Evolutionary conservation across 2,888 invertebrate species (phyloP).

Genomic region (Acanthosepion pharaonis): DNA sequence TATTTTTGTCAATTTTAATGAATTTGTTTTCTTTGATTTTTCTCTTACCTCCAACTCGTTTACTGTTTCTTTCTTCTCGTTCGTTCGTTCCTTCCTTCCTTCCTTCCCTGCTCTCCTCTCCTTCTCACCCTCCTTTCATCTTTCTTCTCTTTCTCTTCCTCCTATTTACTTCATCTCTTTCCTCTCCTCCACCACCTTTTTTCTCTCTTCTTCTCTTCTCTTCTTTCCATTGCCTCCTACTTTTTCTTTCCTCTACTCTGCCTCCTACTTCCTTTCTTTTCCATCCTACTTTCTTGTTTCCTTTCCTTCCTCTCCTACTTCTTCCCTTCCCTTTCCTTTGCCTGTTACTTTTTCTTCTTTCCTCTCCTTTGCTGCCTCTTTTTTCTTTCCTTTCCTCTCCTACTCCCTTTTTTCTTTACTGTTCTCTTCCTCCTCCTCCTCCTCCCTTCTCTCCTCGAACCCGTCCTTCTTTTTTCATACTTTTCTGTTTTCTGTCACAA

Average conservation of each 20-base stretch:
- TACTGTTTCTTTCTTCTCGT: background rate
- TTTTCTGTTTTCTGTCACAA: no score
- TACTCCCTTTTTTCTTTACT: no score
- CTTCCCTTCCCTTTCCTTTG: no score
- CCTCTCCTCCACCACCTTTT: background rate
- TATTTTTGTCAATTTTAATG: no score
- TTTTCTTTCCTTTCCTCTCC: no score
- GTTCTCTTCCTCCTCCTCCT: background rate
- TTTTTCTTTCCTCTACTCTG: no score
- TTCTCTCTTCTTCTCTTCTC: background rate
- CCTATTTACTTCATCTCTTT: background rate
- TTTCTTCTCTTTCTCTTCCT: background rate
- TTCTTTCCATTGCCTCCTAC: background rate
- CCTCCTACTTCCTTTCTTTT: no score
- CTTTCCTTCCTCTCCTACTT: background rate
- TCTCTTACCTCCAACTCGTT: no score
- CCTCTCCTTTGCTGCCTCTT: background rate
- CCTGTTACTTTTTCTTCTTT: no score
- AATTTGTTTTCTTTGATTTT: background rate
- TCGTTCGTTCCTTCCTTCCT: background rate
- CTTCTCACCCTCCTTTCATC: background rate
- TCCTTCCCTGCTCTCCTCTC: no score
- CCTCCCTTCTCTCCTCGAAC: no score
- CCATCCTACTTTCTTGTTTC: background rate
- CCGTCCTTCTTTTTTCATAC: no score